Conservation (phyloP, 2,888 invertebrate species). For the Eucera pruinosa region DNA sequence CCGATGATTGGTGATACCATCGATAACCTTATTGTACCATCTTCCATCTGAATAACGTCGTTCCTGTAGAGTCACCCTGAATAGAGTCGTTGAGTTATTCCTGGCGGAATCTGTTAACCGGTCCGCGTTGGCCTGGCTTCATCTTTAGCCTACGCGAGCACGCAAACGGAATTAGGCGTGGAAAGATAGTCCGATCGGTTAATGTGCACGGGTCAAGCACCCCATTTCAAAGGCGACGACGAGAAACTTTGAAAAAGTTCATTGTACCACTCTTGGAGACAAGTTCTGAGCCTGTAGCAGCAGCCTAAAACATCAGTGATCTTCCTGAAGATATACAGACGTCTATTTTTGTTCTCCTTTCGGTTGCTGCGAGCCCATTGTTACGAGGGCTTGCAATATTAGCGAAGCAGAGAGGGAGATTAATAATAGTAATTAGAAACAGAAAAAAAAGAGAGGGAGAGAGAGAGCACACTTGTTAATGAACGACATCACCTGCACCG, state of each 20-base stretch:
- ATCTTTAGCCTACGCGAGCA: not conserved
- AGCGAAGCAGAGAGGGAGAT: conserved; percentile 10
- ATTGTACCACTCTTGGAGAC: conserved; percentile 49
- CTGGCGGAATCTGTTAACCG: conserved; percentile 32
- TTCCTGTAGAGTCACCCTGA: not conserved
- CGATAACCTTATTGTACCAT: not conserved
- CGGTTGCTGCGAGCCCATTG: conserved; percentile 4
- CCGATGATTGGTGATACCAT: not conserved
- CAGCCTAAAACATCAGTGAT: conserved; percentile 69
- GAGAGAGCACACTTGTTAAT: conserved; percentile 68
- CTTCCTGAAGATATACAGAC: conserved; percentile 61
- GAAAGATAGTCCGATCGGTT: conserved; percentile 33
- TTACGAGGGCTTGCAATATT: not conserved
- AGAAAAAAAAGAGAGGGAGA: conserved; percentile 13
- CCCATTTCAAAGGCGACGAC: conserved; percentile 54
- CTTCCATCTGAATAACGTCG: not conserved
- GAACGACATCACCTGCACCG: conserved; percentile 61
- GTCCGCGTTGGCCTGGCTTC: conserved; percentile 43
- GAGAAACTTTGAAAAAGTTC: conserved; percentile 58
- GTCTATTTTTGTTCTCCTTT: conserved; percentile 67
- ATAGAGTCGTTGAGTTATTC: too few relatives aligned
- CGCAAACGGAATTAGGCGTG: conserved; percentile 38
- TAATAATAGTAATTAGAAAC: conserved; percentile 11
- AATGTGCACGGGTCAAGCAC: conserved; percentile 60
- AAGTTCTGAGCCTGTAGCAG: conserved; percentile 67